Percentiles rank a stretch among this genome's conserved stretches.
These are phyloP conservation scores for Dendrolimus kikuchii DNA, from an alignment of 1,140 invertebrate genomes.

Conservation along the genomic window DNA sequence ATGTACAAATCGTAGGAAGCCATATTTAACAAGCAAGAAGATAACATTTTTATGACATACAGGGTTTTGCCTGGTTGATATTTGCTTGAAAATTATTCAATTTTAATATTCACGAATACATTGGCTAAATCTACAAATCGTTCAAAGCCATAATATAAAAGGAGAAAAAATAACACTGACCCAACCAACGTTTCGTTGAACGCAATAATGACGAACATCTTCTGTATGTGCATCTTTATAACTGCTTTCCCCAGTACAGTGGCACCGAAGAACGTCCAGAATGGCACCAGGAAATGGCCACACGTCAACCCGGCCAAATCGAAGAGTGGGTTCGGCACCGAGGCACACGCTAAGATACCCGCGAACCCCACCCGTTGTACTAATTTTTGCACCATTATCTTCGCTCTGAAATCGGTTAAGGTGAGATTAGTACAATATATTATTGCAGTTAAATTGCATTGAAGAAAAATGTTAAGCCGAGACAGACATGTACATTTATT, in stretches of 20 bases:
- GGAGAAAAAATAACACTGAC: conserved; percentile 57
- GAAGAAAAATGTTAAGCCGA: too few relatives aligned
- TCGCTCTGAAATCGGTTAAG: conserved; percentile 73
- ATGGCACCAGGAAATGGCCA: conserved; percentile 98
- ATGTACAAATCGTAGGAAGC: too few relatives aligned
- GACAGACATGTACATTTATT: too few relatives aligned
- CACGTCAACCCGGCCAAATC: conserved; percentile 99
- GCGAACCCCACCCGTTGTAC: conserved; percentile 97
- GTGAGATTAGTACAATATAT: background rate
- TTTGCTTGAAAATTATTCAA: too few relatives aligned
- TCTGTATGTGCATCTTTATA: conserved; percentile 99
- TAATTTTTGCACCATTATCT: conserved; percentile 91
- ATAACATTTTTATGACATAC: too few relatives aligned
- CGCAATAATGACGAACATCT: conserved; percentile 89
- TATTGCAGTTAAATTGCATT: background rate
- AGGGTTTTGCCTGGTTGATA: too few relatives aligned
- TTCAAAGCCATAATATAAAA: background rate
- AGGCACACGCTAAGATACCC: conserved; percentile 96
- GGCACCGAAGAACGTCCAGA: conserved; percentile 99
- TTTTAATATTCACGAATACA: too few relatives aligned
- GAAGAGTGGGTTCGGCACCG: conserved; percentile 99
- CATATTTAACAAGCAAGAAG: too few relatives aligned
- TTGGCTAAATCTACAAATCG: too few relatives aligned
- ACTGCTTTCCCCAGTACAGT: conserved; percentile 98
- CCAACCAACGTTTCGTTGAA: conserved; percentile 81